Percentiles rank a stretch among this genome's conserved stretches.
Conservation (phyloP, 2,113 vertebrate genomes). For the Tympanuchus pallidicinctus region DNA sequence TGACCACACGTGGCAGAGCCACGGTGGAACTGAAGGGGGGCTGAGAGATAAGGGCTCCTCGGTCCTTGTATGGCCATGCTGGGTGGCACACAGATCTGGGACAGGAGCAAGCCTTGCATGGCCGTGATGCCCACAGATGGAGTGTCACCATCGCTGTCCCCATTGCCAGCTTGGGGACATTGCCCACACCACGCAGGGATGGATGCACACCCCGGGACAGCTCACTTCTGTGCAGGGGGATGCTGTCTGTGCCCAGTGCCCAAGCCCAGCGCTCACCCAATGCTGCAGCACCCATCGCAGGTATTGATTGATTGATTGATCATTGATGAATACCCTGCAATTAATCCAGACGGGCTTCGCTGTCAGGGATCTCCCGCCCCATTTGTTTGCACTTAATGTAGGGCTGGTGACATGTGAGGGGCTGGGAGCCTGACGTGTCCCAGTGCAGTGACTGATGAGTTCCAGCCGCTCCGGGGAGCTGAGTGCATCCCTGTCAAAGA, state of each 20-base stretch:
- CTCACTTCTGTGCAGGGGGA: fast-evolving
- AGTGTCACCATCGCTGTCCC: not conserved
- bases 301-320: not conserved
- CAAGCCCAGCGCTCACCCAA: not conserved
- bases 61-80: not conserved
- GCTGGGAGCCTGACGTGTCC: not conserved
- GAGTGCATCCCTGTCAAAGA: not conserved
- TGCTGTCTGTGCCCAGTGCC: not conserved
- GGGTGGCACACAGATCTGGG: not conserved
- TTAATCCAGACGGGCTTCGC: not conserved
- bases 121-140: not conserved
- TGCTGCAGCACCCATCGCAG: not conserved
- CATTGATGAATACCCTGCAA: not conserved
- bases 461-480: not conserved
- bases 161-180: not conserved
- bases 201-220: not conserved
- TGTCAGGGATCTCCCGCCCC: not conserved
- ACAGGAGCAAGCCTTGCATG: not conserved
- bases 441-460: not conserved
- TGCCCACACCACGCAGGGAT: not conserved
- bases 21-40: not conserved
- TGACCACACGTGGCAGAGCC: fast-evolving
- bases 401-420: not conserved
- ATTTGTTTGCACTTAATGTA: not conserved
- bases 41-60: fast-evolving